Conservation (phyloP, 2,113 vertebrate species). For the Cavia aperea region DNA sequence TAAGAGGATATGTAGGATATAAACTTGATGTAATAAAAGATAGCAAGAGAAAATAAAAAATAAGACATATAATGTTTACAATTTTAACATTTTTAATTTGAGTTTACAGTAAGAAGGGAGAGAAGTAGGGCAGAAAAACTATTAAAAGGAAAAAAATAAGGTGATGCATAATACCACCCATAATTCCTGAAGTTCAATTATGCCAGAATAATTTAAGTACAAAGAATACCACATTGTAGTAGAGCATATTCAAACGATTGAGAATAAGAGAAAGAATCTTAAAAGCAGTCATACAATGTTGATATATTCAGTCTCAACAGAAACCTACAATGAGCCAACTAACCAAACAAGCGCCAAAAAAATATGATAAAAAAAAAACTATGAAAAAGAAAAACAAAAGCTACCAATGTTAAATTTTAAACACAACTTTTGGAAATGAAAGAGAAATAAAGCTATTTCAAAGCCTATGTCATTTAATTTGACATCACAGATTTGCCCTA, state of each 20-base stretch:
- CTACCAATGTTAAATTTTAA: not conserved
- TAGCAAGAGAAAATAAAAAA: not conserved
- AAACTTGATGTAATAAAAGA: not conserved
- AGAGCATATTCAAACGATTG: not conserved
- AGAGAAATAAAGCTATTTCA: not conserved
- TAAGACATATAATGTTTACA: not conserved
- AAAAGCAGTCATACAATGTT: not conserved
- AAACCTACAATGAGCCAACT: not conserved
- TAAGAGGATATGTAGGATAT: not conserved
- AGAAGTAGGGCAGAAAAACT: not conserved
- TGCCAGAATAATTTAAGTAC: not conserved
- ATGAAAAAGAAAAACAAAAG: not conserved
- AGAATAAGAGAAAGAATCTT: not conserved
- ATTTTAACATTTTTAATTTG: not conserved
- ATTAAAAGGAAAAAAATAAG: not conserved
- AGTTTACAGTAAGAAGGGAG: not conserved
- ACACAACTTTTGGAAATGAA: not conserved
- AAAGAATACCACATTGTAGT: not conserved
- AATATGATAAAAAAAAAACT: not conserved
- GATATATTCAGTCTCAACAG: not conserved
- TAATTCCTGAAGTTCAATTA: not conserved
- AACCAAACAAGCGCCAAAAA: not conserved
- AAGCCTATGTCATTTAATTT: not conserved
- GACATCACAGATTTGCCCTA: not conserved
- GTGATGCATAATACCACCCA: not conserved